phyloP scores from a whole-genome alignment of 2,797 vertebrate species.

The Gymnothorax javanicus region DNA sequence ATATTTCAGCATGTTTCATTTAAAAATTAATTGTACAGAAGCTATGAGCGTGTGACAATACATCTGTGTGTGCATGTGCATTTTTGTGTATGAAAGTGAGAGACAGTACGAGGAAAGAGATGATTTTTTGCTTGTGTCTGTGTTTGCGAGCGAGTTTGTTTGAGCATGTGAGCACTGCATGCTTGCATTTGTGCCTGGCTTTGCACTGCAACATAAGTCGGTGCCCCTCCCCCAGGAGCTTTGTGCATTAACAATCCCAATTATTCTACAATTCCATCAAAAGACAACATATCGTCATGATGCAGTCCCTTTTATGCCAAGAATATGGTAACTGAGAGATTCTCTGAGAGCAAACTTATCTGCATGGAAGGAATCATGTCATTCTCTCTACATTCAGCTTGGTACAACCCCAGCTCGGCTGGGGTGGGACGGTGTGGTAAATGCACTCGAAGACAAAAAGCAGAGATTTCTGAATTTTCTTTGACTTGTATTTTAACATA shows the following conservation, averaged over 20 bases:
- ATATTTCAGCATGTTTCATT: conserved; percentile 58
- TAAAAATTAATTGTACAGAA: conserved; percentile 53
- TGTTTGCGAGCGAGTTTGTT: conserved; percentile 54
- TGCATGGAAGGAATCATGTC: neutral
- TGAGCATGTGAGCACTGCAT: conserved; percentile 46
- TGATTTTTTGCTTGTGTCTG: conserved; percentile 42
- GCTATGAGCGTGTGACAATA: neutral
- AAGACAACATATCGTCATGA: conserved; percentile 78
- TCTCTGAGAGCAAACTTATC: conserved; percentile 9
- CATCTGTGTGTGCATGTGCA: conserved; percentile 29
- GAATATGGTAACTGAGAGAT: conserved; percentile 66
- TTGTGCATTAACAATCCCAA: conserved; percentile 81
- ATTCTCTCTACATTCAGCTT: conserved; percentile 11
- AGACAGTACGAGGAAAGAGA: neutral
- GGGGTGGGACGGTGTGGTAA: too few relatives aligned
- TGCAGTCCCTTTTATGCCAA: conserved; percentile 68
- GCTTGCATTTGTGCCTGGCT: conserved; percentile 71
- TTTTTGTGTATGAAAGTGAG: neutral
- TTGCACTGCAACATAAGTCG: conserved; percentile 72
- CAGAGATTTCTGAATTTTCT: too few relatives aligned
- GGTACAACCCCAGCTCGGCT: too few relatives aligned
- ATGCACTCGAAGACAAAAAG: too few relatives aligned
- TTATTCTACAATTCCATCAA: conserved; percentile 76
- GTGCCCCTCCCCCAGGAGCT: conserved; percentile 74
- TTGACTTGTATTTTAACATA: too few relatives aligned